Percentiles rank a stretch among this genome's conserved stretches.
Conservation (phyloP, 2,113 vertebrate genomes). For the Hypomesus transpacificus region DNA sequence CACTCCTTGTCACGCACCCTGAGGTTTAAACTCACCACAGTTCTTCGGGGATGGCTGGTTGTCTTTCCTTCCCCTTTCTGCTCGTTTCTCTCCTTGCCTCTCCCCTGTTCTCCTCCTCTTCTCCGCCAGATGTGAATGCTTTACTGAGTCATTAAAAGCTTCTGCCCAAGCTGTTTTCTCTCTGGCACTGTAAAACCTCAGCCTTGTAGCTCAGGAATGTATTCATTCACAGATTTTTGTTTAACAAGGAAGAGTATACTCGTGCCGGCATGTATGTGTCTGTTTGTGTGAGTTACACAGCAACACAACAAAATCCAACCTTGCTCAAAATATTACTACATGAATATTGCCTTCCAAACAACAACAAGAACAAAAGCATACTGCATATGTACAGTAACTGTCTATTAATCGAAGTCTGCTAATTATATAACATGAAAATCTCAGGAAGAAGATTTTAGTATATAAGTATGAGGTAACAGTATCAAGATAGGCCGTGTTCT, state of each 20-base stretch:
- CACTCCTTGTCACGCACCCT: constrained; percentile 2
- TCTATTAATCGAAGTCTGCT: no score
- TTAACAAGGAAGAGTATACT: constrained; percentile 7
- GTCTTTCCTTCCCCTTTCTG: constrained; percentile 14
- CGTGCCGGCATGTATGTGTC: neutral
- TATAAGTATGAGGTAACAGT: no score
- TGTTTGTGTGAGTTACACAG: neutral
- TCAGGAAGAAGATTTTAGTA: no score
- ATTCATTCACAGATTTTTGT: constrained; percentile 38
- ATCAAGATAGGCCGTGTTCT: no score
- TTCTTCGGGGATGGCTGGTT: constrained; percentile 41
- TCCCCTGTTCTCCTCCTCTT: neutral
- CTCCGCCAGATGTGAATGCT: constrained; percentile 34
- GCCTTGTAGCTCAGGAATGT: constrained; percentile 11
- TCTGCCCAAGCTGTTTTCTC: constrained; percentile 7
- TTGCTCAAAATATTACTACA: no score
- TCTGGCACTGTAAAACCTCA: constrained; percentile 22
- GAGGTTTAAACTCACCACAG: neutral
- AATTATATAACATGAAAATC: no score
- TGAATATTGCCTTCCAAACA: no score
- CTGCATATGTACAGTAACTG: no score
- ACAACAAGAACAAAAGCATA: no score
- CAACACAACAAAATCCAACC: no score
- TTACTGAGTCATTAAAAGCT: constrained; percentile 33
- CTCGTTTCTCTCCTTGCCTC: constrained; percentile 24